Evolutionary conservation across 2,113 vertebrate species (phyloP).

Genomic region (Bubo bubo): DNA sequence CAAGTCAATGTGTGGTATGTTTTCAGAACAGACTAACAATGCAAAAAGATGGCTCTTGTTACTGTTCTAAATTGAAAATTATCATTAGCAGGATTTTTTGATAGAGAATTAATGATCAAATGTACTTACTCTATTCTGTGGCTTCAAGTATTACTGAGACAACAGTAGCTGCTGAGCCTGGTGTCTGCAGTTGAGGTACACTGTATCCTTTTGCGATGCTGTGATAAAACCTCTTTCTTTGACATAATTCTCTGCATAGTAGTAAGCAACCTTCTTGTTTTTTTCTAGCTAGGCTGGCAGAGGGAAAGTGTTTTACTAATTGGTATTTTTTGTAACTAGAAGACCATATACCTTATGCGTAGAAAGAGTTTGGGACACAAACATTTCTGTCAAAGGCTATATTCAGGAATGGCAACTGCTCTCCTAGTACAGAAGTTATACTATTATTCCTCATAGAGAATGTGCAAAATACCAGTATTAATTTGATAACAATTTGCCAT

Average conservation of each 20-base stretch:
- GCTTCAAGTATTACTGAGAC: neutral
- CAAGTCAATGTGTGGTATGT: neutral
- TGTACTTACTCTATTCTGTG: neutral
- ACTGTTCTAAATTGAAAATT: neutral
- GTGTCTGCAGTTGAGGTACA: fast-evolving
- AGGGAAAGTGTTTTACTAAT: neutral
- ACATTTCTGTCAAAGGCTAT: neutral
- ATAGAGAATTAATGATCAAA: neutral
- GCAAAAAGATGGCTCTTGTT: neutral
- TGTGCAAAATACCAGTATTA: neutral
- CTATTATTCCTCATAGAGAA: neutral
- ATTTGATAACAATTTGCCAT: neutral
- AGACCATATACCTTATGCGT: neutral
- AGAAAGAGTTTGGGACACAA: neutral
- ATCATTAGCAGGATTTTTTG: neutral
- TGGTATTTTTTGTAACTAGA: neutral
- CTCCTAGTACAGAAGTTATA: neutral
- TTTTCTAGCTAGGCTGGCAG: neutral
- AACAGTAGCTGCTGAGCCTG: neutral
- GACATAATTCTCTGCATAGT: neutral
- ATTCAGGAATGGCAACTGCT: neutral
- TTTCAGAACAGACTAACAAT: neutral
- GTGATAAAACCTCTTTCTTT: neutral
- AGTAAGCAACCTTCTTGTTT: neutral
- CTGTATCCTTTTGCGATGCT: neutral